Evolutionary conservation across 2,888 invertebrate genomes (phyloP).

Genomic region (Gerris lacustris): DNA sequence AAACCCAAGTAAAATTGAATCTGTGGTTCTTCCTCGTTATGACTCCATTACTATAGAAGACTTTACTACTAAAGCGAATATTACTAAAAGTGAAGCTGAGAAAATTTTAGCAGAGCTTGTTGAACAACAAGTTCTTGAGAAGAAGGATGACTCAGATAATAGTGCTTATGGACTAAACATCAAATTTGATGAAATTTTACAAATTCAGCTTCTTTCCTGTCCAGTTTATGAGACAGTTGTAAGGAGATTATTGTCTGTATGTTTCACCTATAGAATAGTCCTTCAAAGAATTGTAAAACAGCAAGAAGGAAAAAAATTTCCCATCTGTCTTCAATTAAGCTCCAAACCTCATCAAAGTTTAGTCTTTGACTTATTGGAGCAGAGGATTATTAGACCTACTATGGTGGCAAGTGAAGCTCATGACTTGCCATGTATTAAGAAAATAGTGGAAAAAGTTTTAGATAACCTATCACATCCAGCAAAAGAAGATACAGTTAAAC

Average conservation of each 20-base stretch:
- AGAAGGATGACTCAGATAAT: background rate
- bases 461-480: background rate
- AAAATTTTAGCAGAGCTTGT: conserved; percentile 2
- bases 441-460: background rate
- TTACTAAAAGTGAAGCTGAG: conserved; percentile 4
- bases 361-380: background rate
- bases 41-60: conserved; percentile 24
- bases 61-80: conserved; percentile 17
- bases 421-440: background rate
- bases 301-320: background rate
- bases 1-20: conserved; percentile 15
- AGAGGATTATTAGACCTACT: background rate
- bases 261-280: conserved; percentile 6
- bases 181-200: background rate
- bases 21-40: conserved; percentile 17
- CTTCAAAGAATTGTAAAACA: conserved; percentile 2
- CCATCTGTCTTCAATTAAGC: background rate
- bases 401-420: background rate
- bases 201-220: background rate
- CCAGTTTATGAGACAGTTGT: conserved; percentile 1
- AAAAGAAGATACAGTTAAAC: background rate
- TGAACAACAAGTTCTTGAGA: conserved; percentile 2
- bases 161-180: background rate
- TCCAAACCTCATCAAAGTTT: background rate
- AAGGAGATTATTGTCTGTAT: background rate